These are phyloP conservation scores for Serranus cabrilla DNA, from an alignment of 2,797 vertebrate species.

Conservation along the genomic window DNA sequence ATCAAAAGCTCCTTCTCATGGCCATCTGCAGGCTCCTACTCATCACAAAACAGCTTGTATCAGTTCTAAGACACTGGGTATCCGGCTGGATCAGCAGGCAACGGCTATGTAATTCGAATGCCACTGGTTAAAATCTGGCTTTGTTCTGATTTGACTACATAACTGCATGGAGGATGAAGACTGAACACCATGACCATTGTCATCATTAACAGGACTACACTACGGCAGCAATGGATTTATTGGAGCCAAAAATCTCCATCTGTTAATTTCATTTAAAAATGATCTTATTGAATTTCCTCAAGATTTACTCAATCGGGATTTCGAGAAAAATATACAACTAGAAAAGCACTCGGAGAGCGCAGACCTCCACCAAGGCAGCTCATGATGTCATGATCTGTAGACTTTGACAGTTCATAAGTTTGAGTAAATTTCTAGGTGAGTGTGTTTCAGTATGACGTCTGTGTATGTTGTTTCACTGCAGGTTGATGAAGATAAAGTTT, in stretches of 20 bases:
- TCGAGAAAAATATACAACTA: neutral
- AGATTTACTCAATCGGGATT: neutral
- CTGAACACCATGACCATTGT: neutral
- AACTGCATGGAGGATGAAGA: constrained; percentile 4
- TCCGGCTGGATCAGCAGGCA: constrained; percentile 49
- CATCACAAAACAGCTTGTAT: constrained; percentile 68
- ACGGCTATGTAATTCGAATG: constrained; percentile 23
- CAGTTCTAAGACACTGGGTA: constrained; percentile 52
- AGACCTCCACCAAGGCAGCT: too few relatives aligned
- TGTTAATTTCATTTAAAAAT: neutral
- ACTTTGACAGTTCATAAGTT: too few relatives aligned
- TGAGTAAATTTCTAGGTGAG: too few relatives aligned
- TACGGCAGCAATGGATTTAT: neutral
- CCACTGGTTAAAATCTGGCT: constrained; percentile 25
- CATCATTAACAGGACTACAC: neutral
- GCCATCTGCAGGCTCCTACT: constrained; percentile 68
- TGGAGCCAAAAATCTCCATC: neutral
- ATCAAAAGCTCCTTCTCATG: constrained; percentile 62
- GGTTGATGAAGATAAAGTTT: too few relatives aligned
- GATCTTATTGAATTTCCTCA: neutral
- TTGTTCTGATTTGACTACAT: constrained; percentile 30
- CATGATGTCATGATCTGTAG: too few relatives aligned
- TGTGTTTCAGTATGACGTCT: too few relatives aligned
- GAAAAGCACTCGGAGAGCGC: too few relatives aligned
- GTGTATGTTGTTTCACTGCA: too few relatives aligned